These are phyloP conservation scores for Scylla paramamosain DNA, from an alignment of 1,140 invertebrate genomes.

Conservation along the genomic window DNA sequence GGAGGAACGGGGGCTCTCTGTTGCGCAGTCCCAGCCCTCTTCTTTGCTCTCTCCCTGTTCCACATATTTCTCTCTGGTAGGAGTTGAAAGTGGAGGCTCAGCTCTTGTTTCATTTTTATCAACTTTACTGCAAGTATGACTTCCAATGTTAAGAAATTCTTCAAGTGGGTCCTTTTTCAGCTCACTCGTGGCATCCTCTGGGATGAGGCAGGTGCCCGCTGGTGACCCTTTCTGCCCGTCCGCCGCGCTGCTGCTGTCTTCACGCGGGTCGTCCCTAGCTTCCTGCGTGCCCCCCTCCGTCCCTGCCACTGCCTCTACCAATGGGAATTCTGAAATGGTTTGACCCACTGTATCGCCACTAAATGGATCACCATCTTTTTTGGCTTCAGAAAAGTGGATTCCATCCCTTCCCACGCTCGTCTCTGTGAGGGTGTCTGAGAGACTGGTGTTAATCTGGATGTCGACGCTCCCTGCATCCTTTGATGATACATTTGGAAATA, in stretches of 20 bases:
- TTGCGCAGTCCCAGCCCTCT: too few species aligned
- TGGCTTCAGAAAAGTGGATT: conserved; percentile 50
- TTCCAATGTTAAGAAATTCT: background rate
- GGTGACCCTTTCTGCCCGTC: too few species aligned
- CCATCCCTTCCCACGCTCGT: background rate
- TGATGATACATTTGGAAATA: too few species aligned
- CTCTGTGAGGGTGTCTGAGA: conserved; percentile 32
- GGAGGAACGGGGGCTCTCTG: too few species aligned
- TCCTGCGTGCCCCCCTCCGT: background rate
- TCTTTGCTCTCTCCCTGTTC: too few species aligned
- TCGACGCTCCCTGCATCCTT: too few species aligned
- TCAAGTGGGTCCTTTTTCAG: background rate
- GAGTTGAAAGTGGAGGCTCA: too few species aligned
- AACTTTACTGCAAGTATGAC: too few species aligned
- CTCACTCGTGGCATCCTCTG: background rate
- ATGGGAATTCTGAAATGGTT: background rate
- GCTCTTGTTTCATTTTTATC: too few species aligned
- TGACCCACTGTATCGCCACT: background rate
- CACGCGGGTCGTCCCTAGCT: background rate
- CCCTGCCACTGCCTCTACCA: background rate
- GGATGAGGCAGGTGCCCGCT: background rate
- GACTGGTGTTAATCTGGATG: too few species aligned
- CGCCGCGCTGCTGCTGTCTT: background rate
- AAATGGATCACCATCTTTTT: conserved; percentile 58
- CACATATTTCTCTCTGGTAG: too few species aligned